Evolutionary conservation across 2,113 vertebrate genomes (phyloP).

Genomic region (Pterocles orientalis): DNA sequence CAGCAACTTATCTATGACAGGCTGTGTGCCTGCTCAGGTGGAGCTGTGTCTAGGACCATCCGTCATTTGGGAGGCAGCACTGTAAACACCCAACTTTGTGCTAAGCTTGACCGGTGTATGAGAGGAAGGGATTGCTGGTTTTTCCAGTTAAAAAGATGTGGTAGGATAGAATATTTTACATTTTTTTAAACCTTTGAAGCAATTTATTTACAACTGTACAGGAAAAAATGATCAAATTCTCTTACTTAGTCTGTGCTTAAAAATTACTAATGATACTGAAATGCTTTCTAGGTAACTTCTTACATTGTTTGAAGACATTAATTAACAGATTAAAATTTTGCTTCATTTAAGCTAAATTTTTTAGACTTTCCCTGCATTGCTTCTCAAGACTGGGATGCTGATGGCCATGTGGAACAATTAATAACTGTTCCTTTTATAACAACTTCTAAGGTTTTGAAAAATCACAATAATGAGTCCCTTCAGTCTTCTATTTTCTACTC

Average conservation of each 20-base stretch:
- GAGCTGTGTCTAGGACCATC: neutral
- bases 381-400: neutral
- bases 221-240: neutral
- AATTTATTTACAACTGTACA: neutral
- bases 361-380: neutral
- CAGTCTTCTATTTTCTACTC: neutral
- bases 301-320: neutral
- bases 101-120: rapidly evolving
- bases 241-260: neutral
- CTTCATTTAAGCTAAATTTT: neutral
- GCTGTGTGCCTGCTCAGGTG: neutral
- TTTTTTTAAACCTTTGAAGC: neutral
- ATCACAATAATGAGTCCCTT: neutral
- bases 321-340: neutral
- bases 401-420: neutral
- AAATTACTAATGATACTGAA: neutral
- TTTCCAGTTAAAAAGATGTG: neutral
- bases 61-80: neutral
- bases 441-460: neutral
- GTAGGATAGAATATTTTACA: neutral
- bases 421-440: neutral
- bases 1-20: neutral
- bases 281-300: neutral
- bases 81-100: neutral
- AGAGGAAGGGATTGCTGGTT: neutral